These are phyloP conservation scores for Chiloscyllium plagiosum DNA, from an alignment of 2,113 vertebrate genomes.

Conservation along the genomic window DNA sequence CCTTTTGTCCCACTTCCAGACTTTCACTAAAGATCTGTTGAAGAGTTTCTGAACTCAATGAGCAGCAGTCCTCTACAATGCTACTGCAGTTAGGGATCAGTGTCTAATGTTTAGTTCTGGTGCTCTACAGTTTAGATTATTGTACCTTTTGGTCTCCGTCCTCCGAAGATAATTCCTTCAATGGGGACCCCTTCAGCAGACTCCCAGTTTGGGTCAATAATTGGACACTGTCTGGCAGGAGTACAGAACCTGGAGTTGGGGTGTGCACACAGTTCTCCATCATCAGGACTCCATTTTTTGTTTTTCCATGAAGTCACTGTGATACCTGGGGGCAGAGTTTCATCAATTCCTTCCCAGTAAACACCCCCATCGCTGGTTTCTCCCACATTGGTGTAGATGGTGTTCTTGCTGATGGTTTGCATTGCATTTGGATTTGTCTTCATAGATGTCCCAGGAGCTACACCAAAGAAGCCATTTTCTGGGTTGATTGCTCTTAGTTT, in stretches of 20 bases:
- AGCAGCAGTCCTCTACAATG: background rate
- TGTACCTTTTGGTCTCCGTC: slow-evolving; percentile 80
- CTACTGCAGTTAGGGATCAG: background rate
- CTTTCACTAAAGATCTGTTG: background rate
- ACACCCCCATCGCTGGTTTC: slow-evolving; percentile 86
- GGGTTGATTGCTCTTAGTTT: slow-evolving; percentile 95
- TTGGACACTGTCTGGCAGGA: slow-evolving; percentile 86
- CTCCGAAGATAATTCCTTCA: slow-evolving; percentile 90
- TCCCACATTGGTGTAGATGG: slow-evolving; percentile 90
- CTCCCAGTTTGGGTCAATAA: slow-evolving; percentile 89
- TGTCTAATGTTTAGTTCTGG: background rate
- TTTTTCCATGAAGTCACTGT: slow-evolving; percentile 86
- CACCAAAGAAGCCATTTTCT: slow-evolving; percentile 95
- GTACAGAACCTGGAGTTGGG: slow-evolving; percentile 95
- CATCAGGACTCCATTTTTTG: slow-evolving; percentile 68
- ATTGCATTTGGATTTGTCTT: slow-evolving; percentile 97
- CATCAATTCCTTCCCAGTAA: slow-evolving; percentile 91
- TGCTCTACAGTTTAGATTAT: background rate
- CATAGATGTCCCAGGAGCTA: slow-evolving; percentile 84
- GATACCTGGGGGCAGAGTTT: slow-evolving; percentile 58
- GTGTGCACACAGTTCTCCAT: slow-evolving; percentile 81
- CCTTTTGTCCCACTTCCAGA: no score
- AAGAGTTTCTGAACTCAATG: background rate
- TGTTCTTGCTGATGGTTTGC: slow-evolving; percentile 80
- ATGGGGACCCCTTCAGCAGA: slow-evolving; percentile 83